Evolutionary conservation across 2,113 vertebrate genomes (phyloP).

Genomic region (Pygoscelis antarcticus): DNA sequence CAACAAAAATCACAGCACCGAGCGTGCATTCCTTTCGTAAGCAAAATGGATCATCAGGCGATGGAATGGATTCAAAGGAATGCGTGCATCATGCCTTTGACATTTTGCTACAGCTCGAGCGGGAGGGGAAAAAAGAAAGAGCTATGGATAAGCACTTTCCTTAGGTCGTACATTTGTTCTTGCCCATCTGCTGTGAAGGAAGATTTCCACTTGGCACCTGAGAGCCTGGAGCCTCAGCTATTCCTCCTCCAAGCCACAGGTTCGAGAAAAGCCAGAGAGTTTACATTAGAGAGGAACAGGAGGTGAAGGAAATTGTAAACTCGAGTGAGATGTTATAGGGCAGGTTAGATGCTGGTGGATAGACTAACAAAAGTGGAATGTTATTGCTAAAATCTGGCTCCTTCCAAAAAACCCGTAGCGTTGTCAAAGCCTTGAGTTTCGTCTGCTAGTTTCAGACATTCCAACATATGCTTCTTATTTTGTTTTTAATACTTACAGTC

Average conservation of each 20-base stretch:
- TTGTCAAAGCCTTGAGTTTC: conserved; percentile 51
- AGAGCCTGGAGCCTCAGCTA: neutral
- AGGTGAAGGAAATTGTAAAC: conserved; percentile 61
- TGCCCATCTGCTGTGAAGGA: neutral
- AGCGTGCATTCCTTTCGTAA: conserved; percentile 46
- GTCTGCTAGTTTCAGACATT: conserved; percentile 70
- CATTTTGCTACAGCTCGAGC: conserved; percentile 46
- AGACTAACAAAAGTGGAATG: conserved; percentile 63
- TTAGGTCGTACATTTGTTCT: neutral
- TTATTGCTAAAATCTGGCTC: conserved; percentile 65
- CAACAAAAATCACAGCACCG: conserved; percentile 36
- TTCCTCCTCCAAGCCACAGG: conserved; percentile 21
- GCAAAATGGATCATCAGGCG: conserved; percentile 56
- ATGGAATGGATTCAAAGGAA: conserved; percentile 66
- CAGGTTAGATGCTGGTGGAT: conserved; percentile 61
- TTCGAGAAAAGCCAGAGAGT: conserved; percentile 50
- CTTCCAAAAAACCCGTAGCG: conserved; percentile 46
- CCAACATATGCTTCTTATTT: conserved; percentile 68
- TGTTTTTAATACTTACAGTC: conserved; percentile 70
- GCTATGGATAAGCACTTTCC: conserved; percentile 1
- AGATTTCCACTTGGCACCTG: conserved; percentile 55
- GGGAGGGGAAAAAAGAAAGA: neutral
- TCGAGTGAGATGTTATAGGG: conserved; percentile 47
- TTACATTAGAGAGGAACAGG: conserved; percentile 54
- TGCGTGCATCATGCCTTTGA: conserved; percentile 61